Base-by-base conservation (phyloP, 2,888 invertebrate species). In the Stenodera caucasica region DNA sequence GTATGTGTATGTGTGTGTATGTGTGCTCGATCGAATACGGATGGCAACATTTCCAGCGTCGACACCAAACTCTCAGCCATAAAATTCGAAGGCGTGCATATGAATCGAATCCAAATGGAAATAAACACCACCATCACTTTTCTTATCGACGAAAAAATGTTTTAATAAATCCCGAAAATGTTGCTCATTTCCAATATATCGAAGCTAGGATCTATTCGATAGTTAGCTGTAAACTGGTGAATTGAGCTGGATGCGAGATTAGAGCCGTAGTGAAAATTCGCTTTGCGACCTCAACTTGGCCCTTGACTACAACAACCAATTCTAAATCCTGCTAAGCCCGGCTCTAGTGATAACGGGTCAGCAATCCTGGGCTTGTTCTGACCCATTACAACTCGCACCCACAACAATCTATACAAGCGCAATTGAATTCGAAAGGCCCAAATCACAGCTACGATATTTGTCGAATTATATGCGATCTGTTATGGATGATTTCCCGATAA, bases 321-420 rank as follows among this genome's bases (percentile, higher is more conserved):
- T 69, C 70, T 68, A 72, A 71, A 74, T 72, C 75, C 75, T 72
- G 74, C 76, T 76, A 76, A 75, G 71, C 72, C 72, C 67, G 70
- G 69, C 66, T 68, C 69, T 68, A 71, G 74, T 69, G 75, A 76
- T 76, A 76, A 76, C 76, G 76, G 76, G 75, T 76, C 77, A 76
- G 74, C 77, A 77, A 76, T 75, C 74, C 75, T 11, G 12, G 68
- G 73, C 69, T 70, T 73, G 75, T 75, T 75, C 74, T 74, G 72
- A 70, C 70, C 75, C 75, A 76, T 76, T 75, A 75, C 72, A 73
- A 70, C 70, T 68, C 66, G 65, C 70, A 70, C 69, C 35, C 7
- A 26, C 45, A 12, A 40, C 15, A n/a, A n/a, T 37, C 18, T 37
- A 18, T 15, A 18, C 21, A 11, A n/a, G n/a, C 18, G 26, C 60